Evolutionary conservation across 2,888 invertebrate species (phyloP).

Genomic region (Crioceris asparagi): DNA sequence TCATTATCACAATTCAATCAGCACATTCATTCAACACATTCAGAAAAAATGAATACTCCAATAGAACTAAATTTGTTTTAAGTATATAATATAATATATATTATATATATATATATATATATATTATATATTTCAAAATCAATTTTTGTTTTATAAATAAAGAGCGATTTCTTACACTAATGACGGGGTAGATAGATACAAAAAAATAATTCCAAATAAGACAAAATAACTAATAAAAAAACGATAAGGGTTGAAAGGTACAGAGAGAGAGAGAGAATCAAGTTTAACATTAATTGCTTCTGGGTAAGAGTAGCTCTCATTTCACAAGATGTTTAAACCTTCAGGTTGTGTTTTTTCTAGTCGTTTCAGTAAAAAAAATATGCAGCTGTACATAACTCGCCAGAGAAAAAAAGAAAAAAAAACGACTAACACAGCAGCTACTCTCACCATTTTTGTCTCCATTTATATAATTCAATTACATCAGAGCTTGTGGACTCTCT

Average conservation of each 20-base stretch:
- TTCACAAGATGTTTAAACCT: no score
- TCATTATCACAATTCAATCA: conserved; percentile 27
- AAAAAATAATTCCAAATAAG: conserved; percentile 24
- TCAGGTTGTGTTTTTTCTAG: no score
- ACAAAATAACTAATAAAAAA: conserved; percentile 15
- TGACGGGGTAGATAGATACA: conserved; percentile 28
- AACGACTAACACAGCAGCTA: no score
- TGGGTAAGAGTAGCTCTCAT: no score
- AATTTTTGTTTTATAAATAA: conserved; percentile 37
- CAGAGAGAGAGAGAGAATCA: conserved; percentile 24
- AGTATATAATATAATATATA: conserved; percentile 33
- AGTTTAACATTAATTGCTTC: no score
- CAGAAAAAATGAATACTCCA: conserved; percentile 25
- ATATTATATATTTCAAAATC: no score
- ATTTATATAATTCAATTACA: no score
- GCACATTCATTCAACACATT: conserved; percentile 25
- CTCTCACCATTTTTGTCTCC: no score
- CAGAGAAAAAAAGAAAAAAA: no score
- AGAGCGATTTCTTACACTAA: conserved; percentile 30
- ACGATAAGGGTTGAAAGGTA: conserved; percentile 26
- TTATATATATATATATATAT: no score
- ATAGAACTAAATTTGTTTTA: conserved; percentile 29
- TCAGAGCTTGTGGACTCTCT: conserved; percentile 16
- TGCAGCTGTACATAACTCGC: no score
- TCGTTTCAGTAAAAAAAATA: no score